A percentile compares a stretch with the other conserved stretches of the same genome.
phyloP scores from a whole-genome alignment of 2,113 vertebrate genomes.

The Xyliphius kryptos region DNA sequence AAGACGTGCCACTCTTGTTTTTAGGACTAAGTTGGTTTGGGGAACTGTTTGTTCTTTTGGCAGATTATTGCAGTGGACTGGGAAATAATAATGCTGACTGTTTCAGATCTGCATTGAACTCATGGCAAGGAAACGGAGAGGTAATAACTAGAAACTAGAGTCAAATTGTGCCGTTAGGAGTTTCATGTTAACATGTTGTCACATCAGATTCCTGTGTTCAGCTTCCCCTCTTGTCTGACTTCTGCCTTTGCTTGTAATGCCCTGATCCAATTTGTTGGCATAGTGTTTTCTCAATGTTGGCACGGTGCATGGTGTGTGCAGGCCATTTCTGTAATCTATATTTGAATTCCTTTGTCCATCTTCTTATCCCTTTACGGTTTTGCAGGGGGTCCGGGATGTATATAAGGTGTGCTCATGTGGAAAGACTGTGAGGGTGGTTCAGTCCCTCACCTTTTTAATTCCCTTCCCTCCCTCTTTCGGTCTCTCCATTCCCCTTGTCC shows the following conservation, averaged over 20 bases:
- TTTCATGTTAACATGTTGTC: neutral
- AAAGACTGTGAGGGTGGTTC: slow-evolving; percentile 56
- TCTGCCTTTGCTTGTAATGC: slow-evolving; percentile 32
- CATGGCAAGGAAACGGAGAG: neutral
- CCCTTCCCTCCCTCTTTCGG: slow-evolving; percentile 39
- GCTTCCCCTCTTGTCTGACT: slow-evolving; percentile 16
- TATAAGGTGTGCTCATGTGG: slow-evolving; percentile 59
- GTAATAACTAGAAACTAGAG: too few species aligned
- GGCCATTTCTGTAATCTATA: slow-evolving; percentile 57
- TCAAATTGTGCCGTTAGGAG: too few species aligned
- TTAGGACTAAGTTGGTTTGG: neutral
- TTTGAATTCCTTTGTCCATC: slow-evolving; percentile 58
- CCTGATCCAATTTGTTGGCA: slow-evolving; percentile 59
- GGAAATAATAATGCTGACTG: neutral
- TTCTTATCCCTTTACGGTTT: slow-evolving; percentile 56
- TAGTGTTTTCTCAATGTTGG: slow-evolving; percentile 53
- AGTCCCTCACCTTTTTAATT: slow-evolving; percentile 60
- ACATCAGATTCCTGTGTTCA: neutral
- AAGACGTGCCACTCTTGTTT: neutral
- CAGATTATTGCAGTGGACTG: slow-evolving; percentile 1
- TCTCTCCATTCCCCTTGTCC: slow-evolving; percentile 25
- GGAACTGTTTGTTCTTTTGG: neutral
- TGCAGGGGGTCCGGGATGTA: slow-evolving; percentile 45
- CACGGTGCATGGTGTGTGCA: slow-evolving; percentile 43
- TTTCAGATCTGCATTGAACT: neutral